Percentiles rank a stretch among this genome's conserved stretches.
Conservation (phyloP, 2,888 invertebrate species). For the Aphodius sticticus region DNA sequence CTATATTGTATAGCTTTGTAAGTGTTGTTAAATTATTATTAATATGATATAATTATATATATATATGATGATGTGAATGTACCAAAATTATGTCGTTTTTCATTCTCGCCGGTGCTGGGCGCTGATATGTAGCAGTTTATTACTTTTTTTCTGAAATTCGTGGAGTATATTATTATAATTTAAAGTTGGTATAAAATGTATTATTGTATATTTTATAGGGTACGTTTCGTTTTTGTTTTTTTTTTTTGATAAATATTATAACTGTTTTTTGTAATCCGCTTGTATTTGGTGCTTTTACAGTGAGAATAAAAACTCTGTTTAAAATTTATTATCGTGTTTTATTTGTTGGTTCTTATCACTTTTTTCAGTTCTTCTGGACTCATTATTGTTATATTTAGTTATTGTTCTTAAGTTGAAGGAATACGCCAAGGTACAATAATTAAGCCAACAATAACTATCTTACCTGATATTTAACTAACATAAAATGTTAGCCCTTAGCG, state of each 20-base stretch:
- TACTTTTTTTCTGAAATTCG: neutral
- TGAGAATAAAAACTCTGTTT: conserved; percentile 33
- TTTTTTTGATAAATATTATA: neutral
- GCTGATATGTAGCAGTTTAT: conserved; percentile 14
- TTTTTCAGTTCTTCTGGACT: no score
- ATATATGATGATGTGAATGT: conserved; percentile 22
- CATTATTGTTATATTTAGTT: no score
- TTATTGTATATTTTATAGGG: neutral
- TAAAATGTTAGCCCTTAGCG: no score
- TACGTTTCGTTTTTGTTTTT: neutral
- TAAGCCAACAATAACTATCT: no score
- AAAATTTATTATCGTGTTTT: conserved; percentile 34
- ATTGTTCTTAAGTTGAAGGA: no score
- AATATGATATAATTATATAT: conserved; percentile 25
- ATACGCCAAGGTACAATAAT: no score
- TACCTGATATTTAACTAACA: no score
- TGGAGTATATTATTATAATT: neutral
- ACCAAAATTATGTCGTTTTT: neutral
- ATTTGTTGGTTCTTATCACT: conserved; percentile 7
- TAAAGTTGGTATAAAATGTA: neutral
- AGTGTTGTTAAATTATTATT: conserved; percentile 35
- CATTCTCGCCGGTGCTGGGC: conserved; percentile 9
- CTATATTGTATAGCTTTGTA: conserved; percentile 32
- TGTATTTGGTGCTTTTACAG: conserved; percentile 20
- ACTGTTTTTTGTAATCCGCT: conserved; percentile 21